These are phyloP conservation scores for Rotaria socialis DNA, from an alignment of 2,888 invertebrate species.

Conservation along the genomic window DNA sequence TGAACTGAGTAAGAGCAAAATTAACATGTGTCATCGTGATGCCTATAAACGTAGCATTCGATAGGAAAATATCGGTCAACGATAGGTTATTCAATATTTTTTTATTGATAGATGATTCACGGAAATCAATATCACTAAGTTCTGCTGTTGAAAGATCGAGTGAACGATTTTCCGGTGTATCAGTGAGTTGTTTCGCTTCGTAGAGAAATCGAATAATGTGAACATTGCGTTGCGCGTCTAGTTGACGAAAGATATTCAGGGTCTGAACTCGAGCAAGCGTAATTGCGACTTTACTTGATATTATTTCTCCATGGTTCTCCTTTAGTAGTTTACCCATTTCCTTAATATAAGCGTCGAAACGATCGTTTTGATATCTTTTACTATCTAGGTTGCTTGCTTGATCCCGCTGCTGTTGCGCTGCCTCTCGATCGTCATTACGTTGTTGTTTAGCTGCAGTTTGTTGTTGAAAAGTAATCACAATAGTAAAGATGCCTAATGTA, in stretches of 20 bases:
- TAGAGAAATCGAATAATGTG: not conserved
- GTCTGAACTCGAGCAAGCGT: not conserved
- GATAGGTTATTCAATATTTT: not conserved
- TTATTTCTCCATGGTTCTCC: not conserved
- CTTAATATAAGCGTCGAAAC: not conserved
- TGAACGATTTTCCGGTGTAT: accelerated
- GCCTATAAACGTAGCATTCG: not conserved
- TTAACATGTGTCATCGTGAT: not conserved
- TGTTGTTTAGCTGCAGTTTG: too few species aligned
- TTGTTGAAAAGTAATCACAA: too few species aligned
- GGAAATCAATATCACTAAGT: not conserved
- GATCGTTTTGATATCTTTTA: not conserved
- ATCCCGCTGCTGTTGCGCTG: too few species aligned
- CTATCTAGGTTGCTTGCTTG: too few species aligned
- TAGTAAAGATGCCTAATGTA: too few species aligned
- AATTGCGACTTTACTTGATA: not conserved
- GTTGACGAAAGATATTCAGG: not conserved
- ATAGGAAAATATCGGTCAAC: not conserved
- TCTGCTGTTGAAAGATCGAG: not conserved
- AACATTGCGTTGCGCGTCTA: not conserved
- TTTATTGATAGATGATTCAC: not conserved
- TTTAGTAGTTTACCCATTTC: not conserved
- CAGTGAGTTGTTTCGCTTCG: not conserved
- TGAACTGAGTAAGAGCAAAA: not conserved
- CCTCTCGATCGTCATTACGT: too few species aligned